These are phyloP conservation scores for Amiota mariae DNA, from an alignment of 2,888 invertebrate genomes.

Conservation along the genomic window DNA sequence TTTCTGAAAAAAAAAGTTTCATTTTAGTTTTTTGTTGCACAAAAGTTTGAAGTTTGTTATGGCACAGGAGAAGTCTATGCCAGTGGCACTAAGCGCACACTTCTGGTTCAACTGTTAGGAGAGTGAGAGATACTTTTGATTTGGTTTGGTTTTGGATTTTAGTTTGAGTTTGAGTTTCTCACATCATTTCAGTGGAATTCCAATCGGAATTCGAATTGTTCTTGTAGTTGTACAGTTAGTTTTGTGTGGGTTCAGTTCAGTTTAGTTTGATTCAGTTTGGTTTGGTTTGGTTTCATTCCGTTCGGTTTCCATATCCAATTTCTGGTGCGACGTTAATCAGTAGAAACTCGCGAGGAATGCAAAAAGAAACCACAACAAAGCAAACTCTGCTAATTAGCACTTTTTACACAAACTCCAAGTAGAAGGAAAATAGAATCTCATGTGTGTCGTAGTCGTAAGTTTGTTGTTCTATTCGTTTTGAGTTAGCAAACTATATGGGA, in stretches of 20 bases:
- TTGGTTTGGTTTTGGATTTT: not conserved
- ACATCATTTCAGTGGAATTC: no score
- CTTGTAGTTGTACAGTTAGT: no score
- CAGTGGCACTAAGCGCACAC: not conserved
- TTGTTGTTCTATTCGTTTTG: no score
- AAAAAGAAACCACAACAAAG: not conserved
- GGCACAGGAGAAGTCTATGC: not conserved
- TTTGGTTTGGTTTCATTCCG: not conserved
- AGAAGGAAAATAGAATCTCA: no score
- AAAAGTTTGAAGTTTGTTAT: conserved; percentile 10
- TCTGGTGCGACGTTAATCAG: not conserved
- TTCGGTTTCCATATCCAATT: not conserved
- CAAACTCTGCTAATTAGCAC: conserved; percentile 3
- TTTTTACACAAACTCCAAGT: not conserved
- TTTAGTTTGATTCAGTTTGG: no score
- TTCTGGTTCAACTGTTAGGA: no score
- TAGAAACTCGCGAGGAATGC: not conserved
- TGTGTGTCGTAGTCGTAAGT: no score
- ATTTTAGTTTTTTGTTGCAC: not conserved
- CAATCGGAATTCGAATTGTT: no score
- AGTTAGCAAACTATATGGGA: no score
- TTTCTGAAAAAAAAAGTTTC: not conserved
- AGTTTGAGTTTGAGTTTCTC: no score
- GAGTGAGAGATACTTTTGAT: no score
- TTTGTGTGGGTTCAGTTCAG: no score